phyloP scores from a whole-genome alignment of 2,797 vertebrate genomes.

The Oreortyx pictus region DNA sequence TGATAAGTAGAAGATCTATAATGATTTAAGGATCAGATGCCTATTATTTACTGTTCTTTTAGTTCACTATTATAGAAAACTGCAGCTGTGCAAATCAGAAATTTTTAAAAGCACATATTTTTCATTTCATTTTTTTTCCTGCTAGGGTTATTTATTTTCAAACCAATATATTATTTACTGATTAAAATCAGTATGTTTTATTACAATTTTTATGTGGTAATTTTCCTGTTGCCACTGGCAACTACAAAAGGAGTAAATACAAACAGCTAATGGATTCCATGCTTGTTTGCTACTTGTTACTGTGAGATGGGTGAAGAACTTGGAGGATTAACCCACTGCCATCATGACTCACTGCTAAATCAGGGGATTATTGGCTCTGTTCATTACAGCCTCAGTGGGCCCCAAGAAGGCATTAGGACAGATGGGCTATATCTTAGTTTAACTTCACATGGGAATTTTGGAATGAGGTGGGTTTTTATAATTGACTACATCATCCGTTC shows the following conservation, averaged over 20 bases:
- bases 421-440: not conserved
- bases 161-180: not conserved
- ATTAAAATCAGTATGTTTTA: conserved; percentile 29
- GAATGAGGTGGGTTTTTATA: not conserved
- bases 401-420: not conserved
- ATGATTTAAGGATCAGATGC: conserved; percentile 43
- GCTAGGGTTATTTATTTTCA: not conserved
- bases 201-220: conserved; percentile 20
- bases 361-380: not conserved
- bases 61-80: conserved; percentile 35
- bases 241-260: conserved; percentile 56
- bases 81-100: conserved; percentile 50
- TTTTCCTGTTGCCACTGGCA: conserved; percentile 71
- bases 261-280: not conserved
- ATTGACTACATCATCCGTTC: not conserved
- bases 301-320: conserved; percentile 20
- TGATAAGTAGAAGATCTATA: conserved; percentile 25
- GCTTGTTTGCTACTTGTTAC: conserved; percentile 33
- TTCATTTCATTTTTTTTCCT: not conserved
- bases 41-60: conserved; percentile 54
- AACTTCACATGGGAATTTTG: not conserved
- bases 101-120: conserved; percentile 8
- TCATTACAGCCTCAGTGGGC: not conserved
- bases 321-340: not conserved
- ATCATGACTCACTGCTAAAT: not conserved